Percentiles rank a stretch among this genome's conserved stretches.
These are phyloP conservation scores for Xestia xanthographa DNA, from an alignment of 2,888 invertebrate genomes.

Conservation along the genomic window DNA sequence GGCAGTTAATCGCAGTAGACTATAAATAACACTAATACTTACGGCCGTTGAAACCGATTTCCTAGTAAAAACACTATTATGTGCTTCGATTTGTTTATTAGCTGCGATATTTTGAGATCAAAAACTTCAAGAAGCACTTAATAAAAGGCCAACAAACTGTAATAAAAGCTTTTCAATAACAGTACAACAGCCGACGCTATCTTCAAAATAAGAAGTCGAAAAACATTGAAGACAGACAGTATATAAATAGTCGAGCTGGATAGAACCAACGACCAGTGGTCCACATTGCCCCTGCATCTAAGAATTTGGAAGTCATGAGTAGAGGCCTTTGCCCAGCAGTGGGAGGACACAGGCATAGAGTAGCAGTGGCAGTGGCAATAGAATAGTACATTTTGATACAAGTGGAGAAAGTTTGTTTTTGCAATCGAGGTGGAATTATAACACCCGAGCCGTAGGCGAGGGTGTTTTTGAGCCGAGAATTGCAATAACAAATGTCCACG, in stretches of 20 bases:
- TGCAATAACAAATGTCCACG: no score
- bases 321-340: background rate
- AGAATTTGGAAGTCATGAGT: background rate
- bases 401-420: no score
- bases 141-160: slow-evolving; percentile 8
- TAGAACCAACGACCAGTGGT: no score
- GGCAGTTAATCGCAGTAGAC: no score
- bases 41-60: slow-evolving; percentile 11
- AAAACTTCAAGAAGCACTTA: background rate
- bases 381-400: no score
- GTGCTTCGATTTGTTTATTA: slow-evolving; percentile 19
- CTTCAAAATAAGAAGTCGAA: background rate
- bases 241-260: background rate
- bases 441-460: no score
- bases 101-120: background rate
- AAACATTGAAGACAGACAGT: slow-evolving; percentile 5
- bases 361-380: no score
- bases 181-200: background rate
- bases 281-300: no score
- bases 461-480: no score
- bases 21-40: slow-evolving; percentile 33
- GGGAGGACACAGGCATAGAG: background rate
- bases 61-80: slow-evolving; percentile 2
- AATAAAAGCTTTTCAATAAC: background rate
- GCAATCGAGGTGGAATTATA: no score